phyloP scores from a whole-genome alignment of 2,113 vertebrate species.

The Merops nubicus region DNA sequence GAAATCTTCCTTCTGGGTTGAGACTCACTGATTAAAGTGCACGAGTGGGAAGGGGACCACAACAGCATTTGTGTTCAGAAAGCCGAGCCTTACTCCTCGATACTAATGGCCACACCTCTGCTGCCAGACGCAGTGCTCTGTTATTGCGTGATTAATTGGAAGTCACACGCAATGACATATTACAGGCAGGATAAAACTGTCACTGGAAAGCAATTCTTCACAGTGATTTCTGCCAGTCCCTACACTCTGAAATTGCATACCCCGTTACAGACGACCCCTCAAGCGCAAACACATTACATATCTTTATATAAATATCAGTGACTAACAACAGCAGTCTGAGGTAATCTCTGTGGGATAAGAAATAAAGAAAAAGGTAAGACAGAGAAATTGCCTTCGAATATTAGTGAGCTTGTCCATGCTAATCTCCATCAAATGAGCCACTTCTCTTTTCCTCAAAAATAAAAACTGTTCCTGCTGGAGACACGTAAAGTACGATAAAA shows the following conservation, averaged over 20 bases:
- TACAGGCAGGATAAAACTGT: conserved; percentile 69
- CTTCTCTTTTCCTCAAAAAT: conserved; percentile 54
- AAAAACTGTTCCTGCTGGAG: conserved; percentile 26
- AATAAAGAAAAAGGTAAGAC: conserved; percentile 44
- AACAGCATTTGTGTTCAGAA: conserved; percentile 22
- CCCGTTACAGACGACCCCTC: conserved; percentile 38
- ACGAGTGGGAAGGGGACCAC: not conserved
- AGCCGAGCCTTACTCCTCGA: not conserved
- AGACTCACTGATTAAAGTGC: conserved; percentile 55
- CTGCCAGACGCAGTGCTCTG: conserved; percentile 50
- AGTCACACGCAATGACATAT: conserved; percentile 68
- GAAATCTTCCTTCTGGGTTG: conserved; percentile 15
- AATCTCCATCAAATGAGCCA: conserved; percentile 59
- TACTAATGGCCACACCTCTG: conserved; percentile 49
- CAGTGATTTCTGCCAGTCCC: conserved; percentile 57
- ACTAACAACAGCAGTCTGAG: conserved; percentile 49
- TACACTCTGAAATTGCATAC: conserved; percentile 55
- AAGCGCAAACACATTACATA: conserved; percentile 62
- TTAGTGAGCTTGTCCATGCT: conserved; percentile 51
- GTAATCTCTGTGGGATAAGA: conserved; percentile 55
- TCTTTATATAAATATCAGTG: conserved; percentile 73
- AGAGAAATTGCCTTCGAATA: conserved; percentile 46
- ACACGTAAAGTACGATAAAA: conserved; percentile 31
- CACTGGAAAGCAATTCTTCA: conserved; percentile 65
- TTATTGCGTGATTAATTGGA: conserved; percentile 70